phyloP scores from a whole-genome alignment of 1,140 invertebrate genomes.

The Schlechtendalia chinensis region DNA sequence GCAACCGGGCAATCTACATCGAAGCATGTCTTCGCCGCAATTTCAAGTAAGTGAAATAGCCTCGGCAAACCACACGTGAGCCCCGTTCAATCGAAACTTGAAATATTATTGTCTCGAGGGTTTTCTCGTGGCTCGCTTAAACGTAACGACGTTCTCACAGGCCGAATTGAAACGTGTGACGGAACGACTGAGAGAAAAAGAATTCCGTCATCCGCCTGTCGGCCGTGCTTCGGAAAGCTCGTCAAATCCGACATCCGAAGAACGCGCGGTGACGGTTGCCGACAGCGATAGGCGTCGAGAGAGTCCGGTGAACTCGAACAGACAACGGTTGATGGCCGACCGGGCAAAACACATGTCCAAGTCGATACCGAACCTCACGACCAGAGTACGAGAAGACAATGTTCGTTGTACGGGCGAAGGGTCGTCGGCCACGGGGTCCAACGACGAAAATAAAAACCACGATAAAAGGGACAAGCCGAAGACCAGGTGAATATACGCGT shows the following conservation, averaged over 20 bases:
- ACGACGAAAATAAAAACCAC: conserved; percentile 10
- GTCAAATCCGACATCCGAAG: conserved; percentile 15
- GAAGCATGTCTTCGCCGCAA: conserved; percentile 66
- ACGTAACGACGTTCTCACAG: neutral
- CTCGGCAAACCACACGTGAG: no score
- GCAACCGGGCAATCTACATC: conserved; percentile 53
- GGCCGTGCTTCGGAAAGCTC: conserved; percentile 53
- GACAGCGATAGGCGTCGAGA: neutral
- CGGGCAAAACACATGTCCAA: conserved; percentile 30
- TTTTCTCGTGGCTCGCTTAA: no score
- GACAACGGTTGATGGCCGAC: conserved; percentile 40
- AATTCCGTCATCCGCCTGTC: conserved; percentile 55
- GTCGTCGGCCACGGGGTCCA: conserved; percentile 40
- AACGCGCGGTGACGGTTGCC: neutral
- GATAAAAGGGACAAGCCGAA: neutral
- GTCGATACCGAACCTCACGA: conserved; percentile 27
- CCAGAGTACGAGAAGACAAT: neutral
- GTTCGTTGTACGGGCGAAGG: conserved; percentile 35
- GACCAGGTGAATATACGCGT: neutral
- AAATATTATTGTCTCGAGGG: no score
- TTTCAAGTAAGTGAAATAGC: conserved; percentile 57
- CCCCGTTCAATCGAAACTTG: no score
- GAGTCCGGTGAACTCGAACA: conserved; percentile 11
- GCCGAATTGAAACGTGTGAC: conserved; percentile 45
- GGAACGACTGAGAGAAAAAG: conserved; percentile 50